Evolutionary conservation across 1,140 invertebrate genomes (phyloP).

Genomic region (Calephelis virginiensis): DNA sequence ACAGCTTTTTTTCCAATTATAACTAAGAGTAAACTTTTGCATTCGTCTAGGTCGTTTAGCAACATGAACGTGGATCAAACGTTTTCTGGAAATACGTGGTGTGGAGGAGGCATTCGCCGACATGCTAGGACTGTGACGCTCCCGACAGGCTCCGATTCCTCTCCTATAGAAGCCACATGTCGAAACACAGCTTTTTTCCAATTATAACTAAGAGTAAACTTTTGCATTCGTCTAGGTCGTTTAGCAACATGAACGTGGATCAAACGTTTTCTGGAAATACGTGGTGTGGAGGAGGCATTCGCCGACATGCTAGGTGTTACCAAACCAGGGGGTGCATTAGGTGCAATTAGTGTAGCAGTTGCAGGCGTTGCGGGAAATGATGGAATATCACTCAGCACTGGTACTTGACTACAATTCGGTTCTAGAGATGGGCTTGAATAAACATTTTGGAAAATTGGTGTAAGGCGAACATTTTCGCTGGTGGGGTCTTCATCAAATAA

Average conservation of each 20-base stretch:
- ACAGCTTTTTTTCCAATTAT: constrained; percentile 27
- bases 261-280: constrained; percentile 29
- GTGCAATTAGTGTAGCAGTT: constrained; percentile 28
- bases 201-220: constrained; percentile 25
- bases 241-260: constrained; percentile 23
- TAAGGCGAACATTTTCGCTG: constrained; percentile 32
- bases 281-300: constrained; percentile 27
- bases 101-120: constrained; percentile 26
- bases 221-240: constrained; percentile 14
- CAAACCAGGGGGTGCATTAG: constrained; percentile 27
- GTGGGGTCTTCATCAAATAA: constrained; percentile 11
- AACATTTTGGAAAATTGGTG: constrained; percentile 29
- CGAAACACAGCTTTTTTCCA: constrained; percentile 26
- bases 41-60: constrained; percentile 15
- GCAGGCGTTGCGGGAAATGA: constrained; percentile 29
- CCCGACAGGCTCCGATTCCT: constrained; percentile 21
- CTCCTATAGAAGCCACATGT: constrained; percentile 17
- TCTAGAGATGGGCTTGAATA: constrained; percentile 32
- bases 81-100: constrained; percentile 29
- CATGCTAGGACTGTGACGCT: constrained; percentile 17
- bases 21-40: constrained; percentile 26
- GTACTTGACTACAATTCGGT: constrained; percentile 29
- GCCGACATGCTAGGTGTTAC: constrained; percentile 24
- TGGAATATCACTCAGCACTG: constrained; percentile 28
- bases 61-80: no score